Evolutionary conservation across 1,140 invertebrate genomes (phyloP).

Genomic region (Proales similis): DNA sequence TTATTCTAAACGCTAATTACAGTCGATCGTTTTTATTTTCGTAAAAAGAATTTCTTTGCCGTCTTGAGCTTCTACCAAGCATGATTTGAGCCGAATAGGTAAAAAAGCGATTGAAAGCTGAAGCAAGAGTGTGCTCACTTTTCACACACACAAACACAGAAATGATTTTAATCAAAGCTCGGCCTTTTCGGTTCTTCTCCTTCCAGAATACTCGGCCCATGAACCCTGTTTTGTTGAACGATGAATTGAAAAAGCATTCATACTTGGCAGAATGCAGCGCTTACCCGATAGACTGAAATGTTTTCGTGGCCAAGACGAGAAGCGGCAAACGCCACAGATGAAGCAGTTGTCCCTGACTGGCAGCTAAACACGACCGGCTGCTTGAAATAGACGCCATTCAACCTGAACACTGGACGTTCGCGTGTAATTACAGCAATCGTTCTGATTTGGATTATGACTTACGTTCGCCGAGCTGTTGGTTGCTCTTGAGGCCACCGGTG

Average conservation of each 20-base stretch:
- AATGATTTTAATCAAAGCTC: no score
- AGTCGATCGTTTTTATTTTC: no score
- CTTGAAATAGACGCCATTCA: slow-evolving; percentile 8
- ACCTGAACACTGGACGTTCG: no score
- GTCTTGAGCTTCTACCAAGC: no score
- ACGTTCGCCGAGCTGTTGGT: not conserved
- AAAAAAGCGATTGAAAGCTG: no score
- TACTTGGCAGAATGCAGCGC: not conserved
- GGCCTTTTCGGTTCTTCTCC: slow-evolving; percentile 15
- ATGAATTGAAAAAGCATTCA: not conserved
- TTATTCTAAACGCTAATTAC: no score
- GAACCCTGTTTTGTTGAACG: slow-evolving; percentile 19
- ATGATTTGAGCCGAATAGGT: no score
- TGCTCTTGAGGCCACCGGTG: not conserved
- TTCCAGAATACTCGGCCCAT: slow-evolving; percentile 27
- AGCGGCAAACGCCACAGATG: slow-evolving; percentile 2
- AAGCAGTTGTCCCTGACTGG: slow-evolving; percentile 27
- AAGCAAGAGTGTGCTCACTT: no score
- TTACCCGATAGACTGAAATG: slow-evolving; percentile 25
- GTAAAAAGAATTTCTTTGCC: no score
- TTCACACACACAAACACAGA: no score
- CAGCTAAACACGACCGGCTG: not conserved
- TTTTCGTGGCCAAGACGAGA: slow-evolving; percentile 18
- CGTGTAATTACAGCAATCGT: no score
- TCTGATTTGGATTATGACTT: not conserved